A percentile compares a stretch with the other conserved stretches of the same genome.
phyloP scores from a whole-genome alignment of 2,888 invertebrate species.

The Gasteruption jaculator region DNA sequence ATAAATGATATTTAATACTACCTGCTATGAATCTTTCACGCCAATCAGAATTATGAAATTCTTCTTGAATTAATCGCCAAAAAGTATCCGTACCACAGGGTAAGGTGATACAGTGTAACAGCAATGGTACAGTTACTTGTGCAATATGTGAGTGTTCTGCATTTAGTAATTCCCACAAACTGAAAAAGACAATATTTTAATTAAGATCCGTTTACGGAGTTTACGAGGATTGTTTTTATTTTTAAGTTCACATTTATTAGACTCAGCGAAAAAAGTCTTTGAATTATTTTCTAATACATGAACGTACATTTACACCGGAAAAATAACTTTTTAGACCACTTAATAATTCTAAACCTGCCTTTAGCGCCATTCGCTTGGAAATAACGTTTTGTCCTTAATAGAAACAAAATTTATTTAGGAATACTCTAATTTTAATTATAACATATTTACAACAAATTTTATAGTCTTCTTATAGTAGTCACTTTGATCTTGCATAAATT shows the following conservation, averaged over 20 bases:
- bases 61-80: conserved; percentile 91
- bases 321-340: too few species aligned
- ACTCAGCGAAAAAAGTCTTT: too few species aligned
- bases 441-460: neutral
- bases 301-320: too few species aligned
- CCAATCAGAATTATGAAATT: conserved; percentile 90
- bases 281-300: too few species aligned
- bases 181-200: conserved; percentile 47
- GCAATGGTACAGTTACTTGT: conserved; percentile 84
- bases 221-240: conserved; percentile 1
- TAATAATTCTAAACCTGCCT: too few species aligned
- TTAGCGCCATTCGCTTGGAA: too few species aligned
- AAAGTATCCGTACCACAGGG: conserved; percentile 93
- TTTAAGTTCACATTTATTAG: neutral
- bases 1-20: conserved; percentile 39
- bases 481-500: too few species aligned
- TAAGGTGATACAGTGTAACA: conserved; percentile 92
- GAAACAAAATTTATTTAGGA: too few species aligned
- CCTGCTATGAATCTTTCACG: conserved; percentile 84
- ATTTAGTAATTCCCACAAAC: conserved; percentile 89
- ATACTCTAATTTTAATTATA: neutral
- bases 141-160: conserved; percentile 93
- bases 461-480: neutral
- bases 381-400: too few species aligned
- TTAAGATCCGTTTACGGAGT: too few species aligned